Conservation (phyloP, 2,888 invertebrate species). For the Acanthosepion lycidas region DNA sequence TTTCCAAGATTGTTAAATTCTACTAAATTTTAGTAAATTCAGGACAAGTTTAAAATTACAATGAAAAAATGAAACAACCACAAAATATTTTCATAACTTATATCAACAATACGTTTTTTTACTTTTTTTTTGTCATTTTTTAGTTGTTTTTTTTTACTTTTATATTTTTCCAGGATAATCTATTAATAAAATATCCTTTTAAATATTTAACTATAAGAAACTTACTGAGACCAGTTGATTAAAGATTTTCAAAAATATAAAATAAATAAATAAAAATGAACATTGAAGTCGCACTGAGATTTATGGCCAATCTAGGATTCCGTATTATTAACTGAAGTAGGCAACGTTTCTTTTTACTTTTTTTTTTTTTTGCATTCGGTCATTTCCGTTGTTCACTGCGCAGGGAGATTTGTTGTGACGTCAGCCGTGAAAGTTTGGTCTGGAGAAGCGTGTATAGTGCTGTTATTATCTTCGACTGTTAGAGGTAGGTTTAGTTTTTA, state of each 20-base stretch:
- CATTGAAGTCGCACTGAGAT: not conserved
- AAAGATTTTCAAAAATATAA: too few relatives aligned
- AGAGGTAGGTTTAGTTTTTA: not conserved
- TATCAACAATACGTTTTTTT: too few relatives aligned
- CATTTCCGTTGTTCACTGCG: conserved; percentile 33
- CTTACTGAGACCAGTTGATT: not conserved
- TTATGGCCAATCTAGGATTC: not conserved
- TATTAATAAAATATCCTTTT: too few relatives aligned
- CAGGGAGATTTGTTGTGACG: conserved; percentile 33
- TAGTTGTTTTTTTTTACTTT: too few relatives aligned
- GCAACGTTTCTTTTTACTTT: not conserved
- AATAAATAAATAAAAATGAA: too few relatives aligned
- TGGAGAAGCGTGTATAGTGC: conserved; percentile 9
- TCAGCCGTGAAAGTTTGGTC: conserved; percentile 21
- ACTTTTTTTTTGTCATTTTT: too few relatives aligned
- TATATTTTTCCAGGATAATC: too few relatives aligned
- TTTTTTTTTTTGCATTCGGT: not conserved
- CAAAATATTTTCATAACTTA: too few relatives aligned
- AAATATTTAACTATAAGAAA: not conserved
- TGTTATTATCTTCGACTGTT: conserved; percentile 6
- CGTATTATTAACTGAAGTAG: not conserved
- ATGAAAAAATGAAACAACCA: too few relatives aligned
- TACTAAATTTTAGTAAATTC: too few relatives aligned
- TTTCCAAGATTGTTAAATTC: too few relatives aligned
- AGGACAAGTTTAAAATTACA: too few relatives aligned